A percentile compares a stretch with the other conserved stretches of the same genome.
phyloP scores from a whole-genome alignment of 2,797 vertebrate genomes.

The Lindbergichthys nudifrons region DNA sequence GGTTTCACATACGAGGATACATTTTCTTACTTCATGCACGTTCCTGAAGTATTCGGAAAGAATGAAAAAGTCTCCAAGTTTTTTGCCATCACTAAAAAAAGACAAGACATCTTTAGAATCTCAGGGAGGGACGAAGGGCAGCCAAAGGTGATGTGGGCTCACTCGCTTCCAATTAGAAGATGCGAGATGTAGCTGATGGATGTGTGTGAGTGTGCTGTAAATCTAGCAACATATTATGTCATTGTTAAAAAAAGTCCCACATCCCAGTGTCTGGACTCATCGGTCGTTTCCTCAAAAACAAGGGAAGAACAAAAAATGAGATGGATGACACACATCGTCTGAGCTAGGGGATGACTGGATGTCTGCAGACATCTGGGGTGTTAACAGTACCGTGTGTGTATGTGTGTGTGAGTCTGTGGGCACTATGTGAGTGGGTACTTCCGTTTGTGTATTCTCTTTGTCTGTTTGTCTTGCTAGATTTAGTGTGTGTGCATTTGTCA shows the following conservation, averaged over 20 bases:
- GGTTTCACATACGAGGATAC: not conserved
- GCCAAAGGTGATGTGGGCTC: slow-evolving; percentile 23
- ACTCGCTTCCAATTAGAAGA: slow-evolving; percentile 19
- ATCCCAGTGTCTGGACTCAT: slow-evolving; percentile 59
- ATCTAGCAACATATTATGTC: slow-evolving; percentile 52
- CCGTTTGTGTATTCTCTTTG: slow-evolving; percentile 43
- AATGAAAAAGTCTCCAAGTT: not conserved
- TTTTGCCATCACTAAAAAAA: slow-evolving; percentile 4
- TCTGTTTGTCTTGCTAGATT: slow-evolving; percentile 48
- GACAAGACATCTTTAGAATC: slow-evolving; percentile 2
- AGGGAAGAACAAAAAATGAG: slow-evolving; percentile 55
- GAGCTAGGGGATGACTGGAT: slow-evolving; percentile 63
- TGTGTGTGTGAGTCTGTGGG: slow-evolving; percentile 53
- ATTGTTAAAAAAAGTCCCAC: slow-evolving; percentile 50
- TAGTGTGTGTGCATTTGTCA: slow-evolving; percentile 13
- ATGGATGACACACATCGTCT: slow-evolving; percentile 70
- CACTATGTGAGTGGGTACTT: slow-evolving; percentile 45
- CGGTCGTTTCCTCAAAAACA: slow-evolving; percentile 62
- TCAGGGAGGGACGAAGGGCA: slow-evolving; percentile 6
- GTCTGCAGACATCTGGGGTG: slow-evolving; percentile 67
- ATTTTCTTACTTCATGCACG: not conserved
- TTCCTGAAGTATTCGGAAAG: not conserved
- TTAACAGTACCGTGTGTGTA: slow-evolving; percentile 36
- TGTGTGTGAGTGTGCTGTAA: slow-evolving; percentile 26
- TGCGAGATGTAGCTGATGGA: slow-evolving; percentile 20